Percentiles rank a stretch among this genome's conserved stretches.
Conservation (phyloP, 2,888 invertebrate genomes). For the Eugnorisma glareosa region DNA sequence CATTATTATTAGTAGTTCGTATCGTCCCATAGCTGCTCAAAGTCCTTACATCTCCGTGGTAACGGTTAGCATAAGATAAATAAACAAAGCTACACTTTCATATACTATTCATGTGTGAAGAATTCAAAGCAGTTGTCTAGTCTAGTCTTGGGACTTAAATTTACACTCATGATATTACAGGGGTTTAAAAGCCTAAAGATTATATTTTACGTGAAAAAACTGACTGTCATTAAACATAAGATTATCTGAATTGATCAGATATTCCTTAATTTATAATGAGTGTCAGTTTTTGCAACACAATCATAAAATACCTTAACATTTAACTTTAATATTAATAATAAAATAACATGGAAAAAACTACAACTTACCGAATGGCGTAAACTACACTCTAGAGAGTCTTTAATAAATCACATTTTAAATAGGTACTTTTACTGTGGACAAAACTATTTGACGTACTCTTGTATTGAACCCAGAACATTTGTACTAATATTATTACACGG, state of each 20-base stretch:
- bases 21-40: neutral
- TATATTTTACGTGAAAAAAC: neutral
- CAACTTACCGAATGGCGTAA: slow-evolving; percentile 8
- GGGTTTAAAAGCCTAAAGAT: neutral
- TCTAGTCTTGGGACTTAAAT: neutral
- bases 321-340: neutral
- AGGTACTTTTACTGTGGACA: slow-evolving; percentile 1
- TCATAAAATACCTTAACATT: neutral
- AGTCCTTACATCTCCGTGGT: neutral
- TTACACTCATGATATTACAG: neutral
- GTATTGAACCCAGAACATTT: slow-evolving; percentile 9
- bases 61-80: neutral
- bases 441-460: neutral
- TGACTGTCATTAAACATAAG: neutral
- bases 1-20: neutral
- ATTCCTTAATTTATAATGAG: too few species aligned
- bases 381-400: neutral
- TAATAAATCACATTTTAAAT: slow-evolving; percentile 14
- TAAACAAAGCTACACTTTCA: neutral
- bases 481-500: slow-evolving; percentile 25
- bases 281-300: neutral
- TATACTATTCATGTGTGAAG: neutral
- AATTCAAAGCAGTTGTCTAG: neutral
- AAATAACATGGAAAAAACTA: neutral
- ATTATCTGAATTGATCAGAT: too few species aligned